A percentile compares a stretch with the other conserved stretches of the same genome.
Evolutionary conservation across 1,140 invertebrate genomes (phyloP).

Genomic region (Bombus affinis): DNA sequence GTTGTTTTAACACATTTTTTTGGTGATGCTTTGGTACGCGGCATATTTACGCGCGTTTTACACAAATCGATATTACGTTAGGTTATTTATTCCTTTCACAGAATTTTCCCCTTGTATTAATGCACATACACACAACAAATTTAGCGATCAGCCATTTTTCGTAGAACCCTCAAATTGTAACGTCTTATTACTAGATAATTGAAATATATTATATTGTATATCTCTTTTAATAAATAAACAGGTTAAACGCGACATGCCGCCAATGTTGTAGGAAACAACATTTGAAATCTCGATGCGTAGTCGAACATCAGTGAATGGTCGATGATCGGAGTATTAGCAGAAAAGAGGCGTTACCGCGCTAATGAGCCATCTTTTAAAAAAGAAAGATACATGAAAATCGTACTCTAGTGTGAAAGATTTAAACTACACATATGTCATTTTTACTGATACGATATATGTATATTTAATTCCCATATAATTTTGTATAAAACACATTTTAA

Average conservation of each 20-base stretch:
- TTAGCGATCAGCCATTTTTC: conserved; percentile 72
- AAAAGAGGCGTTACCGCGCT: conserved; percentile 46
- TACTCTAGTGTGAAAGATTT: conserved; percentile 41
- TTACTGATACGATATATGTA: background rate
- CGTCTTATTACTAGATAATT: conserved; percentile 35
- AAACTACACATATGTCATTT: conserved; percentile 33
- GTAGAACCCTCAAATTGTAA: conserved; percentile 40
- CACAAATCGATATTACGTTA: conserved; percentile 32
- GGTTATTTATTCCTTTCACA: conserved; percentile 50
- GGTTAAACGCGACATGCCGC: conserved; percentile 52
- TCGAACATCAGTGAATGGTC: conserved; percentile 43
- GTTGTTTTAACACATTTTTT: conserved; percentile 83
- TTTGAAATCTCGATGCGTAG: conserved; percentile 48
- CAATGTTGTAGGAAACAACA: conserved; percentile 35
- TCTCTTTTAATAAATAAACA: conserved; percentile 19
- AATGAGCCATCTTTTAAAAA: conserved; percentile 53
- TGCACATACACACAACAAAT: conserved; percentile 35
- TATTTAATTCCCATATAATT: background rate
- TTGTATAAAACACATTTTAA: background rate
- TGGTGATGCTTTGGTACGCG: conserved; percentile 83
- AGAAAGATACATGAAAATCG: conserved; percentile 28
- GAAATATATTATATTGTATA: conserved; percentile 20
- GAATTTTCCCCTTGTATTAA: conserved; percentile 38
- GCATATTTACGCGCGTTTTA: conserved; percentile 76
- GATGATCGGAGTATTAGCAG: conserved; percentile 42